Evolutionary conservation across 2,888 invertebrate species (phyloP).

Genomic region (Drosophila fungiperda): DNA sequence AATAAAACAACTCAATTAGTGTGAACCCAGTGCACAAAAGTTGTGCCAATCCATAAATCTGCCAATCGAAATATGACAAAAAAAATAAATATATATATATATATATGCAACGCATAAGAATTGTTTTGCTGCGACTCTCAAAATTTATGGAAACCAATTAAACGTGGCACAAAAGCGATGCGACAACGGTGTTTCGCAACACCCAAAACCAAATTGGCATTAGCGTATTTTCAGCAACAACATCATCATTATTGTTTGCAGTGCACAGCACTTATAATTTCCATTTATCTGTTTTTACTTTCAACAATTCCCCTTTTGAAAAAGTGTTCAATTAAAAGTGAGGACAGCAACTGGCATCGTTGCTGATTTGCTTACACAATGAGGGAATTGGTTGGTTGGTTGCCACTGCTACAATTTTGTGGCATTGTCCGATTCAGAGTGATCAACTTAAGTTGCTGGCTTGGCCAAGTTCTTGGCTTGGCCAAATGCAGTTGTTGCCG

Average conservation of each 20-base stretch:
- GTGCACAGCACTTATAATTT: conserved; percentile 53
- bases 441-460: conserved; percentile 16
- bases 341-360: background rate
- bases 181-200: conserved; percentile 3
- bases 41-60: conserved; percentile 19
- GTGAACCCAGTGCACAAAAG: background rate
- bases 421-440: conserved; percentile 38
- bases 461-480: background rate
- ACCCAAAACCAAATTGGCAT: conserved; percentile 54
- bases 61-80: background rate
- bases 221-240: conserved; percentile 26
- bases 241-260: conserved; percentile 21
- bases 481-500: conserved; percentile 19
- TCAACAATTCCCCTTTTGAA: background rate
- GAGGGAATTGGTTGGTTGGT: background rate
- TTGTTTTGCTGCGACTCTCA: background rate
- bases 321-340: conserved; percentile 51
- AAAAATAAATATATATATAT: background rate
- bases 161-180: conserved; percentile 6
- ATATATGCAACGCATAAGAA: background rate
- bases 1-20: conserved; percentile 41
- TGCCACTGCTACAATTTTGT: conserved; percentile 28
- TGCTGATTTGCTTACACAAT: conserved; percentile 46
- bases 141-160: conserved; percentile 26
- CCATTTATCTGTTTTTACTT: conserved; percentile 45